Conservation (phyloP, 2,113 vertebrate genomes). For the Okapia johnstoni region DNA sequence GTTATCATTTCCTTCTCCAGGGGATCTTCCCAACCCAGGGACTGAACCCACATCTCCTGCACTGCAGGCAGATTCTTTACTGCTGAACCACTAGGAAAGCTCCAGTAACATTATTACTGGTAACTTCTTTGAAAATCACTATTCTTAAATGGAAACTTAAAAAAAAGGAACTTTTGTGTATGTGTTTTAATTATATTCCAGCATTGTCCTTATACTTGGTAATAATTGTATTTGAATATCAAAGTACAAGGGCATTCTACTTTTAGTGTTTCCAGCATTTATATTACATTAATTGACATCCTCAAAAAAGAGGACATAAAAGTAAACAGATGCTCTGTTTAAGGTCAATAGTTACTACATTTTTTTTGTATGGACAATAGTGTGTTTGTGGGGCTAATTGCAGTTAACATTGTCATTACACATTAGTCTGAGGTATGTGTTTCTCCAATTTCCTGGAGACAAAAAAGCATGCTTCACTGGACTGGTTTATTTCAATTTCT, state of each 20-base stretch:
- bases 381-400: not conserved
- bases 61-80: not conserved
- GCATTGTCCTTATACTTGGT: constrained; percentile 36
- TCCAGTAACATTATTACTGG: not conserved
- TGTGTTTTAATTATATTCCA: constrained; percentile 61
- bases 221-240: constrained; percentile 34
- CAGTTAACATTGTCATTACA: constrained; percentile 43
- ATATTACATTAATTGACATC: constrained; percentile 52
- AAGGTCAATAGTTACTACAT: constrained; percentile 32
- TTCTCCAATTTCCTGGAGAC: not conserved
- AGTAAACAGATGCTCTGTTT: not conserved
- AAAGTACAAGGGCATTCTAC: constrained; percentile 38
- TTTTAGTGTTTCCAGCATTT: constrained; percentile 64
- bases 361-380: constrained; percentile 52
- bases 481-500: not conserved
- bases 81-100: not conserved
- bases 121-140: constrained; percentile 57
- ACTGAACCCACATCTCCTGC: not conserved
- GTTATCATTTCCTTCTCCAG: not conserved
- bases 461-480: not conserved
- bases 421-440: not conserved
- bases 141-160: constrained; percentile 7
- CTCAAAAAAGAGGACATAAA: not conserved
- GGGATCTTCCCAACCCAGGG: not conserved
- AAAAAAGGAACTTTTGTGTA: constrained; percentile 59